A percentile compares a stretch with the other conserved stretches of the same genome.
Conservation (phyloP, 2,113 vertebrate genomes). For the Gasterosteus aculeatus region DNA sequence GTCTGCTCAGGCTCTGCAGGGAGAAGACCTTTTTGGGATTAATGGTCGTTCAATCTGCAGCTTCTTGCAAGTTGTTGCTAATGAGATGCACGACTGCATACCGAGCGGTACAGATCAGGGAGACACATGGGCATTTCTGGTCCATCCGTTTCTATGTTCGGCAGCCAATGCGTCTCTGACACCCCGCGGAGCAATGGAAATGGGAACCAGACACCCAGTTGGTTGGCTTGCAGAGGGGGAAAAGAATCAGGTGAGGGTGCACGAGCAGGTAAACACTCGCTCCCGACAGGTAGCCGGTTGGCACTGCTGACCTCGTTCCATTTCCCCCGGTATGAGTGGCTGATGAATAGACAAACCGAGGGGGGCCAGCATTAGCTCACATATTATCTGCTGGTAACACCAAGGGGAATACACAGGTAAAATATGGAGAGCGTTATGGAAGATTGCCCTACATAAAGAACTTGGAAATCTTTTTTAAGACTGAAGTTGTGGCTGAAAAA, state of each 20-base stretch:
- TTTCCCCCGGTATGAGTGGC: conserved; percentile 33
- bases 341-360: conserved; percentile 57
- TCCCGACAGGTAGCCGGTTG: conserved; percentile 55
- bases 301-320: conserved; percentile 64
- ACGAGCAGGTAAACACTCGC: conserved; percentile 52
- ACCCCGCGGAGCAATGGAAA: conserved; percentile 37
- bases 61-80: conserved; percentile 54
- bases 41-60: conserved; percentile 44
- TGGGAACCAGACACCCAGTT: conserved; percentile 28
- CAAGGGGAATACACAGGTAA: conserved; percentile 56
- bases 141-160: conserved; percentile 39
- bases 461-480: neutral
- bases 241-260: neutral
- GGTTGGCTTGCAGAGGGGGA: conserved; percentile 7
- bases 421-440: conserved; percentile 25
- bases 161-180: conserved; percentile 68
- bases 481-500: conserved; percentile 14
- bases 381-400: conserved; percentile 52
- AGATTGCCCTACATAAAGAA: conserved; percentile 15
- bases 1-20: conserved; percentile 42
- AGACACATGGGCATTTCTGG: conserved; percentile 63
- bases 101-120: conserved; percentile 67
- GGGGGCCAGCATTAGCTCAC: conserved; percentile 55
- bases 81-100: conserved; percentile 63
- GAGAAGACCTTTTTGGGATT: conserved; percentile 51